These are phyloP conservation scores for Umimayanthus kanabou DNA, from an alignment of 92 coral and sea anemone species.

Conservation along the genomic window DNA sequence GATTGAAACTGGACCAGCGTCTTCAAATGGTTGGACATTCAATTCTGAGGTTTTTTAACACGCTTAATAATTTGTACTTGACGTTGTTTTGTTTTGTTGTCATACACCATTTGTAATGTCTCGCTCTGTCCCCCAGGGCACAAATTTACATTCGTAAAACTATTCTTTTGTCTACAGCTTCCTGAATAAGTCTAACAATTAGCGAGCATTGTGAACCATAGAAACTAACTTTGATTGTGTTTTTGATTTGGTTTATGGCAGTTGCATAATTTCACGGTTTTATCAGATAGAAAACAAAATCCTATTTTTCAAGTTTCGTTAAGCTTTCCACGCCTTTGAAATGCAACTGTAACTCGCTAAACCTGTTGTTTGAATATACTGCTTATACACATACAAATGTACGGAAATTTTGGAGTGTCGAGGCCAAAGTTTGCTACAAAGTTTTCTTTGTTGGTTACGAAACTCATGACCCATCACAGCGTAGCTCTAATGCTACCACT, in stretches of 20 bases:
- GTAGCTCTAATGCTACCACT: no score
- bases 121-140: background rate
- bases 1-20: background rate
- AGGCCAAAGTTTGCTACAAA: background rate
- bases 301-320: no score
- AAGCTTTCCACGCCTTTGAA: background rate
- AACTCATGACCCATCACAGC: no score
- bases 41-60: no score
- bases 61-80: background rate
- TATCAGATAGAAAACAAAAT: background rate
- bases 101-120: background rate
- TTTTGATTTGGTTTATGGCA: no score
- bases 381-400: background rate
- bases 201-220: no score
- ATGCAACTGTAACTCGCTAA: background rate
- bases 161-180: background rate
- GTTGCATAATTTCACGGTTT: background rate
- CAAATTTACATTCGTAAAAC: no score
- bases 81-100: background rate
- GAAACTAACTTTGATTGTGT: background rate
- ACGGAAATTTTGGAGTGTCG: background rate
- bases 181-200: background rate
- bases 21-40: background rate
- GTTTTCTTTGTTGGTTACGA: no score
- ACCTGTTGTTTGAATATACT: background rate